Base-by-base conservation (phyloP, 2,888 invertebrate species). In the Shargacucullia verbasci region DNA sequence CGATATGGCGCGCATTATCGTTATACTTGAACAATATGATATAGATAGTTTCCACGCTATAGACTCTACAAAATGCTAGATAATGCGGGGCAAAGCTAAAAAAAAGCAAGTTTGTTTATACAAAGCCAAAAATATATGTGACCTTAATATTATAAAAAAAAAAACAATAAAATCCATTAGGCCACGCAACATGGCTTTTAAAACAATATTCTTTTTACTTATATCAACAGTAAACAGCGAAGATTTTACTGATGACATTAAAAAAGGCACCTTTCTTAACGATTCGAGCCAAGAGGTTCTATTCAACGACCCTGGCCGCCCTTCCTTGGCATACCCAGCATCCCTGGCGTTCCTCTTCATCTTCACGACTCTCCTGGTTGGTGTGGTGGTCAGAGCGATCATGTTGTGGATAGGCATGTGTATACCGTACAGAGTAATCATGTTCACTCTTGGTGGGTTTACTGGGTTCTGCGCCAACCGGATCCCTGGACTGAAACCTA, bases 371-470 rank as follows among this genome's bases (percentile, higher is more conserved):
- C 64, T 93, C 1, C 70, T 93, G 0, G 56, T 88, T 0, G 92
- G 93, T 1, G 91, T 90, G 0, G 33, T 91, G 0, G 79, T 92
- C 7, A 78, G 93, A 50, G 78, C 87, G 0, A 20, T 88, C 0
- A 89, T 91, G 88, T 78, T 92, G 0, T 88, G 88, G 79, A 84
- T 88, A 0, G 83, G 81, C 7, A 77, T 83, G 66, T 85, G 85
- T 38, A 50, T 92, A 0, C 92, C 93, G 0, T 92, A 89, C 38
- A 64, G 92, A 65, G 91, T 92, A 0, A 73, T 93, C 0, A 92
- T 93, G 92, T 93, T 93, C 35, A 64, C 81, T 0, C 55, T 92
- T 0, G 93, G 93, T 0, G 93, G 91, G 0, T 34, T 91, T 0
- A 79, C 84, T 1, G 93, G 93, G 0, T 87, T 87, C 45, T 87